Base-by-base conservation (phyloP, 1,140 invertebrate genomes). In the Plutomurus gul region DNA sequence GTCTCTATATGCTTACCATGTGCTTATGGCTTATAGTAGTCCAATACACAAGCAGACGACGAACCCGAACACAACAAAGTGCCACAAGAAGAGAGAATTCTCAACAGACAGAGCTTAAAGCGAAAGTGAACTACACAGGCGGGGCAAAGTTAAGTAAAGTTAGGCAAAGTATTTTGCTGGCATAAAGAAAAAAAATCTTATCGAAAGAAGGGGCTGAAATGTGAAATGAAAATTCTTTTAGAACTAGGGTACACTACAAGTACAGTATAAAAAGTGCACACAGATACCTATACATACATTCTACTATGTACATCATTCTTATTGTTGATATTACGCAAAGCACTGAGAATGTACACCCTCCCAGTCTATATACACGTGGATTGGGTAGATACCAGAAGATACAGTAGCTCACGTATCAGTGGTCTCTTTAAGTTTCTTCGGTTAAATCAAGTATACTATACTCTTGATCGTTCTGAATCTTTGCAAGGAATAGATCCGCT, bases 141-240 rank as follows among this genome's bases (percentile, higher is more conserved):
- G 8, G 22, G 22, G 56, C 56, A 65, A 65, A 65, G 56, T 65
- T 65, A 65, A 65, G 56, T 65, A 65, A 65, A 65, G 56, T 65
- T 65, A 65, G 56, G 56, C 56, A 65, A 65, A 65, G 56, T 65
- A 65, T 65, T 65, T 65, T 65, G 16, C 56, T 65, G 27, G 56
- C 56, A 65, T 65, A 65, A 65, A 65, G 56, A 65, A 65, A 65
- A 46, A 51, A 65, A 65, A 65, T 25, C 70, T 73, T 73, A 73
- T 73, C 70, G 70, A 46, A 56, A 43, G 37, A 43, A 40, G 37
- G 70, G 40, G 16, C 37, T 40, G 70, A 46, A 73, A 73, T 40
- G 37, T 73, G 70, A 73, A 73, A 73, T 73, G 70, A 73, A 73
- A 73, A 73, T 73, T 73, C 70, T 73, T 73, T 65, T 30, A 65